A percentile compares a stretch with the other conserved stretches of the same genome.
Conservation (phyloP, 1,140 invertebrate genomes). For the Homalodisca vitripennis region DNA sequence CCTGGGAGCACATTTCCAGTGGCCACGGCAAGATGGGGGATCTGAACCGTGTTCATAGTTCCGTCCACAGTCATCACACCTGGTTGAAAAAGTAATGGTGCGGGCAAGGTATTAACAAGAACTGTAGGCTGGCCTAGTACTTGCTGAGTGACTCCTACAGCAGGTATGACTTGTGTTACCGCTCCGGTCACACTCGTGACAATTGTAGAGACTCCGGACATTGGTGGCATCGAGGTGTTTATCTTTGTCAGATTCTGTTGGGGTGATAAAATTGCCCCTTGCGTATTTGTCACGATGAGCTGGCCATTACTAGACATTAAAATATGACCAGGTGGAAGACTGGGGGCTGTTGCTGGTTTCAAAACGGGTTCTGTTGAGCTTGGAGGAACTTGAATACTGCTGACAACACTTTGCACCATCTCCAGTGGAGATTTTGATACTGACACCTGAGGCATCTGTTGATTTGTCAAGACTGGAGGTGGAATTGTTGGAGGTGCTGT, state of each 20-base stretch:
- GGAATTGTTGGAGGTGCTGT: conserved; percentile 1
- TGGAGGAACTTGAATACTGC: conserved; percentile 63
- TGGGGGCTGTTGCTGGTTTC: conserved; percentile 37
- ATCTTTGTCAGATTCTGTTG: conserved; percentile 55
- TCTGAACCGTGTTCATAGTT: conserved; percentile 63
- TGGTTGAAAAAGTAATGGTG: conserved; percentile 73
- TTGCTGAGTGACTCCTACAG: conserved; percentile 56
- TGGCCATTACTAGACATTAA: conserved; percentile 72
- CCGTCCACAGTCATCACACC: conserved; percentile 66
- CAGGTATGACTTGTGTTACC: conserved; percentile 57
- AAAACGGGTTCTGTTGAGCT: conserved; percentile 38
- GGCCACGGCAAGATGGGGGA: conserved; percentile 54
- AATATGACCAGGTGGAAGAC: conserved; percentile 65
- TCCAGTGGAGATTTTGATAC: conserved; percentile 69
- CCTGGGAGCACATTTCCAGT: conserved; percentile 47
- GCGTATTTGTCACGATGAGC: conserved; percentile 61
- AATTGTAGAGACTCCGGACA: conserved; percentile 63
- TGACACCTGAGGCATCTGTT: conserved; percentile 30
- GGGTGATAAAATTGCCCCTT: conserved; percentile 32
- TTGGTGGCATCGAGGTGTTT: conserved; percentile 59
- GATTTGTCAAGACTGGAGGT: conserved; percentile 22
- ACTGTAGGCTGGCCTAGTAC: conserved; percentile 73
- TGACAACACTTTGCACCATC: conserved; percentile 79
- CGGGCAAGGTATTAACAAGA: conserved; percentile 76
- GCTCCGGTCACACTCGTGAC: conserved; percentile 69